Conservation (phyloP, 2,113 vertebrate species). For the Xyrauchen texanus region DNA sequence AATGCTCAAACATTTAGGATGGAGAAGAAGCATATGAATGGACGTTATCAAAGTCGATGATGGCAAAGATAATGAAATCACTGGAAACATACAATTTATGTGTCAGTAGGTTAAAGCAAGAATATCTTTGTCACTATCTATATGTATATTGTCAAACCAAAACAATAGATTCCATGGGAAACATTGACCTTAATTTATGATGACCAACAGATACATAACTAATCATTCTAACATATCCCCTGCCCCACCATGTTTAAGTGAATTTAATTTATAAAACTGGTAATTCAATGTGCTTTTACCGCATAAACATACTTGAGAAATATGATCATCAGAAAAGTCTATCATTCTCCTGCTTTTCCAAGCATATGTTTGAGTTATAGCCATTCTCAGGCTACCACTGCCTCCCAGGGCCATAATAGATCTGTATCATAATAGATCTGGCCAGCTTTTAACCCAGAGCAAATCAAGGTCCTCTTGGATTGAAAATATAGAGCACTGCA, state of each 20-base stretch:
- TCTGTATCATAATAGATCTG: not conserved
- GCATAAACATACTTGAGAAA: conserved; percentile 69
- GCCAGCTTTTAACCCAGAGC: conserved; percentile 21
- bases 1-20: no score
- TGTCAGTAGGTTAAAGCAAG: conserved; percentile 68
- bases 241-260: conserved; percentile 61
- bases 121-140: conserved; percentile 58
- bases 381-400: conserved; percentile 37
- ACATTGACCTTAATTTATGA: no score
- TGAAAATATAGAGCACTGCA: no score
- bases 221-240: conserved; percentile 61
- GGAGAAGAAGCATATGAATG: no score
- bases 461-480: not conserved
- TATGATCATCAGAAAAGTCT: conserved; percentile 69
- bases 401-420: conserved; percentile 18
- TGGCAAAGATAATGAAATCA: not conserved
- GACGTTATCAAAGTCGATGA: not conserved
- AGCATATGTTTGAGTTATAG: conserved; percentile 68
- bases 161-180: no score
- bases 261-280: conserved; percentile 61
- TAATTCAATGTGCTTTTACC: conserved; percentile 66
- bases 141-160: conserved; percentile 45
- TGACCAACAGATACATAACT: conserved; percentile 71
- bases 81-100: conserved; percentile 65
- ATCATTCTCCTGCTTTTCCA: conserved; percentile 68